Evolutionary conservation across 2,888 invertebrate genomes (phyloP).

Genomic region (Phorcus lineatus): DNA sequence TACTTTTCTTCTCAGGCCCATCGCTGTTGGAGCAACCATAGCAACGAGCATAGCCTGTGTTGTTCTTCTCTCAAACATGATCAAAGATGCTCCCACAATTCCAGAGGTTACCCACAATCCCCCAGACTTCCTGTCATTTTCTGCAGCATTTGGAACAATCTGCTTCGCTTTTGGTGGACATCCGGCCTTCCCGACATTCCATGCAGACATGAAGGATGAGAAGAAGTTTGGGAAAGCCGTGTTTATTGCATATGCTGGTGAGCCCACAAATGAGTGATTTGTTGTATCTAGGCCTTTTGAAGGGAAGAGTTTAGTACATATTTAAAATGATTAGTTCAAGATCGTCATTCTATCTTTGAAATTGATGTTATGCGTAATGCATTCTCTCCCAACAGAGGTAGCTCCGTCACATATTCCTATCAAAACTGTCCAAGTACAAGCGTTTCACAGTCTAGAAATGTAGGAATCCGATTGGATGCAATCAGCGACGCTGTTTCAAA

Average conservation of each 20-base stretch:
- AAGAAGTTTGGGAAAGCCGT: constrained; percentile 85
- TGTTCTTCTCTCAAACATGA: constrained; percentile 81
- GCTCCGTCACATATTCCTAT: no score
- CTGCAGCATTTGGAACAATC: constrained; percentile 83
- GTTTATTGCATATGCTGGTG: constrained; percentile 83
- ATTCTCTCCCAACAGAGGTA: no score
- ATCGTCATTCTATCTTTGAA: no score
- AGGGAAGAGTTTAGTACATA: no score
- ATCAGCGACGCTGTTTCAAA: no score
- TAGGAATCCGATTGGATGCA: no score
- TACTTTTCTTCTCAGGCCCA: constrained; percentile 77
- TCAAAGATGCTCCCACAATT: constrained; percentile 77
- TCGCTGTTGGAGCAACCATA: constrained; percentile 81
- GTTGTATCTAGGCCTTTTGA: no score
- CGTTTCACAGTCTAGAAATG: no score
- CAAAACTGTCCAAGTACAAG: no score
- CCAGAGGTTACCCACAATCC: constrained; percentile 36
- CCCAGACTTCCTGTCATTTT: constrained; percentile 80
- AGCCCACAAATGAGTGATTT: constrained; percentile 51
- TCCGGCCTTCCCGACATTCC: constrained; percentile 88
- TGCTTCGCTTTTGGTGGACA: constrained; percentile 85
- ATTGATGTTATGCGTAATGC: no score
- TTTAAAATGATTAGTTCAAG: no score
- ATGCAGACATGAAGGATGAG: constrained; percentile 92
- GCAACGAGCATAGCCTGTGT: constrained; percentile 81